Conservation (phyloP, 2,113 vertebrate genomes). For the Neopipo cinnamomea region DNA sequence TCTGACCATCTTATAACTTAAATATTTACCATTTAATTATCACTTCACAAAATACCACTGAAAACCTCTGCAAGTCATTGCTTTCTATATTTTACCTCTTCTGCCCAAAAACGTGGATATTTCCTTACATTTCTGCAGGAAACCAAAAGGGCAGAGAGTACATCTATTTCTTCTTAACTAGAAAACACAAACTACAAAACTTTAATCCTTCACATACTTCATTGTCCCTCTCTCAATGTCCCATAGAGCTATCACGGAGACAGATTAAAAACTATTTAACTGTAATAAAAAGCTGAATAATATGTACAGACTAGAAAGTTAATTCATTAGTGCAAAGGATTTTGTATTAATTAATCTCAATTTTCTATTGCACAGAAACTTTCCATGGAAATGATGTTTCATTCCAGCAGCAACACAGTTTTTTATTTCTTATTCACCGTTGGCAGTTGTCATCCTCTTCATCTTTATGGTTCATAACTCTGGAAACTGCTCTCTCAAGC, state of each 20-base stretch:
- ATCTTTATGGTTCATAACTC: not conserved
- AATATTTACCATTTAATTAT: not conserved
- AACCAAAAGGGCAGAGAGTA: not conserved
- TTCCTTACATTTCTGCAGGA: not conserved
- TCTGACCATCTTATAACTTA: not conserved
- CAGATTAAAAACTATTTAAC: conserved; percentile 2
- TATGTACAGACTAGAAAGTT: not conserved
- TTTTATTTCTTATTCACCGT: not conserved
- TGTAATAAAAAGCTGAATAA: conserved; percentile 17
- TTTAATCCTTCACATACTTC: not conserved
- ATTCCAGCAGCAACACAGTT: not conserved
- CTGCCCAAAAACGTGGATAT: not conserved
- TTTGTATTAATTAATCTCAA: not conserved
- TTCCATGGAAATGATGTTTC: not conserved
- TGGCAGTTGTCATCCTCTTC: not conserved
- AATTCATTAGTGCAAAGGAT: not conserved
- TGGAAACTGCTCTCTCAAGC: not conserved
- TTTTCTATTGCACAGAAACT: not conserved
- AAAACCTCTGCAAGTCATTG: not conserved
- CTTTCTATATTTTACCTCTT: not conserved
- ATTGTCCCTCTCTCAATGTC: not conserved
- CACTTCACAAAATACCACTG: not conserved
- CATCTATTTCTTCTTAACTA: not conserved
- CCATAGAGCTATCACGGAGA: not conserved
- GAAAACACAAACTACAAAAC: not conserved